Conservation (phyloP, 2,113 vertebrate species). For the Dasyurus viverrinus region DNA sequence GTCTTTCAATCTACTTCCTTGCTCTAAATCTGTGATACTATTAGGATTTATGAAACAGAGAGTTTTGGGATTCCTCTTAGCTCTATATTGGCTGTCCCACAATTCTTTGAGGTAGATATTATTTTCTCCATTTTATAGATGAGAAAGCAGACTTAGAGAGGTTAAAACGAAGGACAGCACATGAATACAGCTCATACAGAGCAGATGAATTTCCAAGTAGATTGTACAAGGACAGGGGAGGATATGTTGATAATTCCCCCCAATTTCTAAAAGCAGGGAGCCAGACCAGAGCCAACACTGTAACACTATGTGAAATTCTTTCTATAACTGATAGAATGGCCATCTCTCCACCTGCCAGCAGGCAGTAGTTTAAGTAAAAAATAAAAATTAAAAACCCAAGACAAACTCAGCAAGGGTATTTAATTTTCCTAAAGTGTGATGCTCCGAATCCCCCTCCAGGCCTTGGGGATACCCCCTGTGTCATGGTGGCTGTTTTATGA, state of each 20-base stretch:
- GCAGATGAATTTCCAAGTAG: neutral
- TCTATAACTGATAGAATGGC: neutral
- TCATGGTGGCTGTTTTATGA: slow-evolving; percentile 38
- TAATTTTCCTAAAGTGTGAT: slow-evolving; percentile 29
- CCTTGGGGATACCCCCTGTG: neutral
- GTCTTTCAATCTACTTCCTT: neutral
- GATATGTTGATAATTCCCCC: neutral
- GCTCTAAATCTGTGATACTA: neutral
- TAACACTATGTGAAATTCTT: neutral
- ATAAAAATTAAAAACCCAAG: neutral
- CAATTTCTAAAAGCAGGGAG: neutral
- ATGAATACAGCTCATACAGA: neutral
- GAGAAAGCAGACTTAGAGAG: neutral
- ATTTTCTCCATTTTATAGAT: neutral
- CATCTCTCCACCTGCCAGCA: neutral
- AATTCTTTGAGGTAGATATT: neutral
- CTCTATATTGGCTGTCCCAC: neutral
- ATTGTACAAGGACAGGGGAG: neutral
- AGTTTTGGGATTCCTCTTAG: neutral
- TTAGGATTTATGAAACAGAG: neutral
- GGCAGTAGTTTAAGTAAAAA: slow-evolving; percentile 11
- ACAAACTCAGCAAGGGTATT: neutral
- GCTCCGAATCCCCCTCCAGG: neutral
- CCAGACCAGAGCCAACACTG: neutral
- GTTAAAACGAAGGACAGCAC: neutral